phyloP scores from a whole-genome alignment of 2,113 vertebrate species.

The Haplotaxodon microlepis region DNA sequence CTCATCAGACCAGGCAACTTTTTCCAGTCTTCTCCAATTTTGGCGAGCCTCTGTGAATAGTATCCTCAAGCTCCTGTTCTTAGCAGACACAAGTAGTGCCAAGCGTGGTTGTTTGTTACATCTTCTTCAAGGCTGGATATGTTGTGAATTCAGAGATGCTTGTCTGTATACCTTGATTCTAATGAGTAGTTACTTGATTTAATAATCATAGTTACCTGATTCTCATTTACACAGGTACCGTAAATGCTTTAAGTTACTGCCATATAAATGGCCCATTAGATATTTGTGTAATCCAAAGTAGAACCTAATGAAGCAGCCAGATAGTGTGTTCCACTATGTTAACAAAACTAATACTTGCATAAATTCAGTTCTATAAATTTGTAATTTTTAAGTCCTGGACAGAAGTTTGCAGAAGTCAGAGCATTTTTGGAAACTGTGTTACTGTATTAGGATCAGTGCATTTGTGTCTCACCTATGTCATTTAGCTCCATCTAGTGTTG shows the following conservation, averaged over 20 bases:
- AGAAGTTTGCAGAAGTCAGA: not conserved
- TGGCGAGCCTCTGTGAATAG: fast-evolving
- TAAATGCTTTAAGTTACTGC: not conserved
- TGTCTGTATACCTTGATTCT: not conserved
- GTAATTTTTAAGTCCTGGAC: not conserved
- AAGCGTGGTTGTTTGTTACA: not conserved
- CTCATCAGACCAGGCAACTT: not conserved
- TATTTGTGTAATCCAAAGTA: not conserved
- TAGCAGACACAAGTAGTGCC: not conserved
- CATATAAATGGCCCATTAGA: not conserved
- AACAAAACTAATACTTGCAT: not conserved
- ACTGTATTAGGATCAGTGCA: not conserved
- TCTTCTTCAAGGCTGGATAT: not conserved
- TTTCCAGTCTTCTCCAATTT: not conserved
- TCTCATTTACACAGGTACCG: not conserved
- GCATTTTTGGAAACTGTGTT: not conserved
- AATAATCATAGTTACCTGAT: not conserved
- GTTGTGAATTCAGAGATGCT: not conserved
- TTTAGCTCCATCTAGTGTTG: not conserved
- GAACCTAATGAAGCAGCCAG: not conserved
- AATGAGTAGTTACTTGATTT: not conserved
- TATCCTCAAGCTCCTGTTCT: not conserved
- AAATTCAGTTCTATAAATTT: not conserved
- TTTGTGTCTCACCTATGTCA: not conserved
- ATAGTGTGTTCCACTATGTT: not conserved